phyloP scores from a whole-genome alignment of 1,140 invertebrate species.

The Atta texana region DNA sequence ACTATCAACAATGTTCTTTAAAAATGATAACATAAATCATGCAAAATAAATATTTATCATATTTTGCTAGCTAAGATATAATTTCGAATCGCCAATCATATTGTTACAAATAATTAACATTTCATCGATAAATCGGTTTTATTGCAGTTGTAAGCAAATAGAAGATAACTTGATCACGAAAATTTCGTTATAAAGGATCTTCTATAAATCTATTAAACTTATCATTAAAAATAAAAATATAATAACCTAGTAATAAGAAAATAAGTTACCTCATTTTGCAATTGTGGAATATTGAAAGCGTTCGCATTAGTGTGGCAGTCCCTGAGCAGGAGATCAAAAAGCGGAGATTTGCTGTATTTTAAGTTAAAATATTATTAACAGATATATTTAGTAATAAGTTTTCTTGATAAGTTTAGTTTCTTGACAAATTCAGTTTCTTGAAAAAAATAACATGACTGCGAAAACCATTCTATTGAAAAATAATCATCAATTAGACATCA shows the following conservation, averaged over 20 bases:
- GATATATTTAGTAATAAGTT: constrained; percentile 60
- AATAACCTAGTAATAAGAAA: constrained; percentile 22
- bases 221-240: constrained; percentile 31
- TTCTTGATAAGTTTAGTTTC: too few species aligned
- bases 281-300: constrained; percentile 35
- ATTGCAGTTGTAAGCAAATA: neutral
- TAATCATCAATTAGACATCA: too few species aligned
- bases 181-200: neutral
- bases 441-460: too few species aligned
- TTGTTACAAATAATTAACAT: neutral
- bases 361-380: constrained; percentile 73
- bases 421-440: too few species aligned
- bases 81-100: too few species aligned
- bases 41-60: too few species aligned
- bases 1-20: too few species aligned
- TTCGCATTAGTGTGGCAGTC: constrained; percentile 46
- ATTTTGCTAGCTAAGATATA: too few species aligned
- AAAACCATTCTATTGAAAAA: too few species aligned
- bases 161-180: neutral
- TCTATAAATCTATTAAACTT: constrained; percentile 11
- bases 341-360: constrained; percentile 60
- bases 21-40: too few species aligned
- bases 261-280: constrained; percentile 10
- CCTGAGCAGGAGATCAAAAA: constrained; percentile 27
- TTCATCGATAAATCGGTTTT: neutral